phyloP scores from a whole-genome alignment of 2,113 vertebrate species.

The Puntigrus tetrazona region DNA sequence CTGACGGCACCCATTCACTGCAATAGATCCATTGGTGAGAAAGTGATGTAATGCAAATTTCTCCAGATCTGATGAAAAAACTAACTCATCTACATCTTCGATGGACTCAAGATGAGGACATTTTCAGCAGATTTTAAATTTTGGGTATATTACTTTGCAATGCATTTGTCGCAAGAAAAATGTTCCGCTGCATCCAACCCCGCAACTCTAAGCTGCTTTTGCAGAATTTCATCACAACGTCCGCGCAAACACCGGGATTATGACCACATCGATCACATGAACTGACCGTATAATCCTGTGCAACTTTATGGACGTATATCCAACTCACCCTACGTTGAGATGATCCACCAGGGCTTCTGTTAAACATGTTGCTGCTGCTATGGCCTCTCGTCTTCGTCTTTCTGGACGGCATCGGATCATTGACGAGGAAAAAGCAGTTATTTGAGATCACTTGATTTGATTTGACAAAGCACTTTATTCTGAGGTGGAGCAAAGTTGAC shows the following conservation, averaged over 20 bases:
- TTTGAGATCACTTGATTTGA: not conserved
- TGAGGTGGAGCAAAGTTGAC: too few relatives aligned
- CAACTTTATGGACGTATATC: constrained; percentile 4
- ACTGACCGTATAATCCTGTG: constrained; percentile 24
- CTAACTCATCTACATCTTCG: not conserved
- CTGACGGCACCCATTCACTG: not conserved
- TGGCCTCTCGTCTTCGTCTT: constrained; percentile 85
- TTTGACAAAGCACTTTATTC: too few relatives aligned
- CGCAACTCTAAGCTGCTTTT: constrained; percentile 33
- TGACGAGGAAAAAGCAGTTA: not conserved
- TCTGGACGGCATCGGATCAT: constrained; percentile 68
- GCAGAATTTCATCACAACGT: not conserved
- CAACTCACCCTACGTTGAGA: constrained; percentile 88
- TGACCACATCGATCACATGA: constrained; percentile 30
- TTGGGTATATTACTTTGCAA: not conserved
- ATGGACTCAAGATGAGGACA: not conserved
- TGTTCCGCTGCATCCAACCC: not conserved
- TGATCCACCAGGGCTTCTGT: constrained; percentile 93
- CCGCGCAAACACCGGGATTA: constrained; percentile 23
- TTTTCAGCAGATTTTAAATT: not conserved
- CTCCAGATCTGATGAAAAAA: not conserved
- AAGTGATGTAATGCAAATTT: not conserved
- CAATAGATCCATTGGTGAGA: not conserved
- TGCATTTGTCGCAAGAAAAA: not conserved
- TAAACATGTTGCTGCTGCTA: constrained; percentile 85